phyloP scores from a whole-genome alignment of 2,113 vertebrate genomes.

The Albula goreensis region DNA sequence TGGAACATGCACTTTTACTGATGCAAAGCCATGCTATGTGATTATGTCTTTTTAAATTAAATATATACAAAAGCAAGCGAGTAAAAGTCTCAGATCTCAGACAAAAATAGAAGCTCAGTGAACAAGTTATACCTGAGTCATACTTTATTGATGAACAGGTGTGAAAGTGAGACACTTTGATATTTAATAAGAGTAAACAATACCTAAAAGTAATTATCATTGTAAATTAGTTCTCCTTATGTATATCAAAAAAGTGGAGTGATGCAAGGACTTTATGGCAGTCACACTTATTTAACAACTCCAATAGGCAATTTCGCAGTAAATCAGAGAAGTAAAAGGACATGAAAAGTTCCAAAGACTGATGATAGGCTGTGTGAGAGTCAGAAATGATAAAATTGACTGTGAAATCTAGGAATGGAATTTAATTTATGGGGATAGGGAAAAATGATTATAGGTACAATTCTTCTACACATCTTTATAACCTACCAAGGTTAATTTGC shows the following conservation, averaged over 20 bases:
- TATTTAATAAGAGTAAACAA: slow-evolving; percentile 67
- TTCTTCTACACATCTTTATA: slow-evolving; percentile 60
- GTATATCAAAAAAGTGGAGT: slow-evolving; percentile 60
- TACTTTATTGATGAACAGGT: slow-evolving; percentile 23
- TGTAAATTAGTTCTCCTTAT: slow-evolving; percentile 66
- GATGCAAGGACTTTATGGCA: slow-evolving; percentile 60
- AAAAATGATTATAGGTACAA: slow-evolving; percentile 52
- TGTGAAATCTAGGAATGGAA: slow-evolving; percentile 74
- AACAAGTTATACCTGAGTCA: slow-evolving; percentile 21
- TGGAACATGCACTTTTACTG: neutral
- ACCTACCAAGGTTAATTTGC: slow-evolving; percentile 70
- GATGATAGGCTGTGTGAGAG: slow-evolving; percentile 73
- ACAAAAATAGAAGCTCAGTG: slow-evolving; percentile 23
- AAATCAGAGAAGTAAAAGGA: slow-evolving; percentile 69
- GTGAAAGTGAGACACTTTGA: slow-evolving; percentile 49
- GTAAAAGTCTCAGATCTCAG: slow-evolving; percentile 12
- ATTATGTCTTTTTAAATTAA: neutral
- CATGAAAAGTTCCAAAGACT: slow-evolving; percentile 76
- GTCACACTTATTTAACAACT: slow-evolving; percentile 71
- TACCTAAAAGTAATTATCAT: slow-evolving; percentile 71
- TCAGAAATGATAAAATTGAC: slow-evolving; percentile 72
- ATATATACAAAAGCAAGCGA: slow-evolving; percentile 1
- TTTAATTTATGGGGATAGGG: slow-evolving; percentile 71
- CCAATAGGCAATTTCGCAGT: slow-evolving; percentile 75
- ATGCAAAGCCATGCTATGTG: neutral